These are phyloP conservation scores for Phalloptychus januarius DNA, from an alignment of 2,797 vertebrate genomes.

Conservation along the genomic window DNA sequence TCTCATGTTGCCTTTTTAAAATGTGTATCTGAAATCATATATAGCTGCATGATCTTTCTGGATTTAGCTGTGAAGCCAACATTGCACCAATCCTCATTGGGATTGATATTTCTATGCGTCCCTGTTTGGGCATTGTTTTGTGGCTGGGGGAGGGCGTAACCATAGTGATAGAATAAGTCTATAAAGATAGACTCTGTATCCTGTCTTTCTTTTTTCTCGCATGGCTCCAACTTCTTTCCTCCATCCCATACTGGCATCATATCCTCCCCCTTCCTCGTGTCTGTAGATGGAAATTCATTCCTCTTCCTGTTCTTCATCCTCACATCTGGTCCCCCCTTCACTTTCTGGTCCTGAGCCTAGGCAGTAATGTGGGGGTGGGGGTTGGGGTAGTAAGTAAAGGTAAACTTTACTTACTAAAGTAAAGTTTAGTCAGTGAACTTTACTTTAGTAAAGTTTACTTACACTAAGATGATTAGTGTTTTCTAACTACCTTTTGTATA, in stretches of 20 bases:
- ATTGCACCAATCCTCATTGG: constrained; percentile 26
- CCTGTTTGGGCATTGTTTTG: constrained; percentile 54
- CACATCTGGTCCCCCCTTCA: constrained; percentile 60
- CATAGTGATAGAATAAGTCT: constrained; percentile 51
- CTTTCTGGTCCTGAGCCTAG: constrained; percentile 70
- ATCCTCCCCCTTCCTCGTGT: constrained; percentile 18
- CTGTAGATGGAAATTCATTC: constrained; percentile 74
- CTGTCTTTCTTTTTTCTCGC: constrained; percentile 76
- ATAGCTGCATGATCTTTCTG: constrained; percentile 45
- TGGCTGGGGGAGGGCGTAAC: constrained; percentile 40
- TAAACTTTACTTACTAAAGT: too few species aligned
- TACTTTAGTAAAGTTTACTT: too few species aligned
- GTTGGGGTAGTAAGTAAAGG: constrained; percentile 52
- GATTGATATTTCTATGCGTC: constrained; percentile 41
- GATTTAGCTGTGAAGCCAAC: constrained; percentile 36
- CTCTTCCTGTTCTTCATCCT: constrained; percentile 75
- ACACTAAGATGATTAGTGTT: constrained; percentile 66
- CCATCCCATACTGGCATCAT: constrained; percentile 53
- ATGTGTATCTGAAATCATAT: constrained; percentile 16
- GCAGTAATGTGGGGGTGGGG: constrained; percentile 65
- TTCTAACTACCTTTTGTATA: constrained; percentile 41
- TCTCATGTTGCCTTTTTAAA: not conserved
- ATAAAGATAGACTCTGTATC: constrained; percentile 76
- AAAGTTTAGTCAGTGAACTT: too few species aligned
- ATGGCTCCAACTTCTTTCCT: constrained; percentile 63